Conservation (phyloP, 2,113 vertebrate genomes). For the zebrafish (Danio rerio) region DNA sequence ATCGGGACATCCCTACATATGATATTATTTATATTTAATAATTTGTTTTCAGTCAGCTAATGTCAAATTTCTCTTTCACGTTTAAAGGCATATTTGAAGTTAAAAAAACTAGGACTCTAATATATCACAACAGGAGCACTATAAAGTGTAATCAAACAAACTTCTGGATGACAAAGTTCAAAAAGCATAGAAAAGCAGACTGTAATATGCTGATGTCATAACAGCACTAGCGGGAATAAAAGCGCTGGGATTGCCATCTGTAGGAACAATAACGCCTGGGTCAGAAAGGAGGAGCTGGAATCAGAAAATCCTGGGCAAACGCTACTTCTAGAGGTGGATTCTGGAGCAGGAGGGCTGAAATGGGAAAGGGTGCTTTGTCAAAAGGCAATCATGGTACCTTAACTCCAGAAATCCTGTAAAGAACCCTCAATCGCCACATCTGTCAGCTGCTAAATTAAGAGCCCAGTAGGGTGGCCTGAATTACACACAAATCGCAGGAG, state of each 20-base stretch:
- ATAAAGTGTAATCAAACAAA: background rate
- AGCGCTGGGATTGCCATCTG: background rate
- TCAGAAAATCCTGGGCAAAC: constrained; percentile 29
- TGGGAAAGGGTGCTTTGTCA: background rate
- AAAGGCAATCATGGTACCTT: constrained; percentile 50
- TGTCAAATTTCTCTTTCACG: no score
- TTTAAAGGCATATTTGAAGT: no score
- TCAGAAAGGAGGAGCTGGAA: constrained; percentile 39
- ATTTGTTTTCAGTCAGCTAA: no score
- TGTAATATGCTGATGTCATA: constrained; percentile 2
- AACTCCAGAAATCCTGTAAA: constrained; percentile 50
- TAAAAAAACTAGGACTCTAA: no score
- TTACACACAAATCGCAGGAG: constrained; percentile 44
- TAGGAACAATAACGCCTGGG: constrained; percentile 29
- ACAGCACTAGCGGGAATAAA: constrained; percentile 5
- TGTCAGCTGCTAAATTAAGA: constrained; percentile 62
- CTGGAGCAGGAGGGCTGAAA: constrained; percentile 44
- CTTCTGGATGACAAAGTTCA: background rate
- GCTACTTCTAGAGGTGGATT: constrained; percentile 44
- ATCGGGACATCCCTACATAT: no score
- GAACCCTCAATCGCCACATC: constrained; percentile 61
- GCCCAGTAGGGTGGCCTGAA: constrained; percentile 62
- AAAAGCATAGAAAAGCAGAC: background rate
- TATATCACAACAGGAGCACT: background rate
- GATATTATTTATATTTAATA: no score